Conservation (phyloP, 2,888 invertebrate genomes). For the Selenia dentaria region DNA sequence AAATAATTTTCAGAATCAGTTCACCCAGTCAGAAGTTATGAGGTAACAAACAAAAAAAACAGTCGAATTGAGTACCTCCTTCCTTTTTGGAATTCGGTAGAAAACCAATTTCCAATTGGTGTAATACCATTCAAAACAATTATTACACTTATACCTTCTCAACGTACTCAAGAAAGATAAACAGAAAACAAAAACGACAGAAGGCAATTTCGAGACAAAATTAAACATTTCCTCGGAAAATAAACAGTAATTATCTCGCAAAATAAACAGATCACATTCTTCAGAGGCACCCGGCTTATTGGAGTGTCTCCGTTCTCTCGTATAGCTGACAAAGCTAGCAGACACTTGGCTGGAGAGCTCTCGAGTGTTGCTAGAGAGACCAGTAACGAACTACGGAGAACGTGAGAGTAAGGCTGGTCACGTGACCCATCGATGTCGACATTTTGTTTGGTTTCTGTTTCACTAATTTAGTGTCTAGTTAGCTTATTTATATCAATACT, state of each 20-base stretch:
- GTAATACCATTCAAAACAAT: too few relatives aligned
- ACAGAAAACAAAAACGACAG: too few relatives aligned
- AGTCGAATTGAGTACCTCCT: too few relatives aligned
- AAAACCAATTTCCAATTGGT: too few relatives aligned
- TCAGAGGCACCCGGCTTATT: conserved; percentile 32
- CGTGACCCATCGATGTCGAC: conserved; percentile 9
- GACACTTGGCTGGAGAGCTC: conserved; percentile 34
- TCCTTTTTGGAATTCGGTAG: too few relatives aligned
- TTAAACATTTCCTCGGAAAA: too few relatives aligned
- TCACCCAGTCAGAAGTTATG: too few relatives aligned
- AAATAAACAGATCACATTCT: conserved; percentile 8
- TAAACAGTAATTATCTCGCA: conserved; percentile 1
- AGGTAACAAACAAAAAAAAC: too few relatives aligned
- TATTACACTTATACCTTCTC: too few relatives aligned
- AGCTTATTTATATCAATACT: background rate
- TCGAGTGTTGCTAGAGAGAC: conserved; percentile 29
- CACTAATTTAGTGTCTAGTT: background rate
- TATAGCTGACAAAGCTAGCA: conserved; percentile 45
- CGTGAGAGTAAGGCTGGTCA: background rate
- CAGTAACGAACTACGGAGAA: conserved; percentile 32
- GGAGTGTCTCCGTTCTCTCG: conserved; percentile 27
- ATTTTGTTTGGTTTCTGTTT: conserved; percentile 6
- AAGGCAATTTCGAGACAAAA: too few relatives aligned
- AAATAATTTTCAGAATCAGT: too few relatives aligned
- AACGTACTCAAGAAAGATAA: too few relatives aligned